These are phyloP conservation scores for Crenuchus spilurus DNA, from an alignment of 2,797 vertebrate genomes.

Conservation along the genomic window DNA sequence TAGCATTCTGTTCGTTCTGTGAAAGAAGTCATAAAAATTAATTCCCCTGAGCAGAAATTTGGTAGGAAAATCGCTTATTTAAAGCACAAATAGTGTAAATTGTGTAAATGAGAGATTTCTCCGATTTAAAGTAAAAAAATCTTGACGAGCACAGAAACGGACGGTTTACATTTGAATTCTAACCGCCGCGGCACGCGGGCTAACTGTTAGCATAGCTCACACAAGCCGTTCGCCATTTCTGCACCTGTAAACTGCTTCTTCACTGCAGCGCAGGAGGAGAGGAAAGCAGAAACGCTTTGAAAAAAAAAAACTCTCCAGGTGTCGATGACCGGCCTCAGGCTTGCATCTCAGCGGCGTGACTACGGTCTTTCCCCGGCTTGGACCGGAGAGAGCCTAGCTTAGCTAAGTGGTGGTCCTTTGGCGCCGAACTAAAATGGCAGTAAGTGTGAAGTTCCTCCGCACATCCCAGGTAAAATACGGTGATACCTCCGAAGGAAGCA, in stretches of 20 bases:
- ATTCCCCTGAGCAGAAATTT: slow-evolving; percentile 7
- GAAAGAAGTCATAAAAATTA: background rate
- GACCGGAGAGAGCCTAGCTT: background rate
- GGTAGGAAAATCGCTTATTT: background rate
- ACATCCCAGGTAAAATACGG: slow-evolving; percentile 22
- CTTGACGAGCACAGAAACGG: too few species aligned
- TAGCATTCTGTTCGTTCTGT: too few species aligned
- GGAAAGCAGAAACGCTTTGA: too few species aligned
- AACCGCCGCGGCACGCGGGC: background rate
- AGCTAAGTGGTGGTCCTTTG: background rate
- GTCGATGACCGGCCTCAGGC: background rate
- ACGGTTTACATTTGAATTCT: background rate
- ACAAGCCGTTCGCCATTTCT: slow-evolving; percentile 69
- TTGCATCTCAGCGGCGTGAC: background rate
- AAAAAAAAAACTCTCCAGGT: slow-evolving; percentile 29
- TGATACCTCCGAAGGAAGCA: background rate
- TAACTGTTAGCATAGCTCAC: slow-evolving; percentile 51
- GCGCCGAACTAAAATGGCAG: slow-evolving; percentile 25
- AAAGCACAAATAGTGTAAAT: background rate
- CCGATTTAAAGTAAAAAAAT: background rate
- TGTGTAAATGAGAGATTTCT: background rate
- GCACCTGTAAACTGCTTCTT: slow-evolving; percentile 75
- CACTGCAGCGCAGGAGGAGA: slow-evolving; percentile 21
- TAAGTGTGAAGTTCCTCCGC: slow-evolving; percentile 40
- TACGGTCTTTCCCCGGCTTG: background rate